Base-by-base conservation (phyloP, 2,113 vertebrate genomes). In the Antennarius striatus region DNA sequence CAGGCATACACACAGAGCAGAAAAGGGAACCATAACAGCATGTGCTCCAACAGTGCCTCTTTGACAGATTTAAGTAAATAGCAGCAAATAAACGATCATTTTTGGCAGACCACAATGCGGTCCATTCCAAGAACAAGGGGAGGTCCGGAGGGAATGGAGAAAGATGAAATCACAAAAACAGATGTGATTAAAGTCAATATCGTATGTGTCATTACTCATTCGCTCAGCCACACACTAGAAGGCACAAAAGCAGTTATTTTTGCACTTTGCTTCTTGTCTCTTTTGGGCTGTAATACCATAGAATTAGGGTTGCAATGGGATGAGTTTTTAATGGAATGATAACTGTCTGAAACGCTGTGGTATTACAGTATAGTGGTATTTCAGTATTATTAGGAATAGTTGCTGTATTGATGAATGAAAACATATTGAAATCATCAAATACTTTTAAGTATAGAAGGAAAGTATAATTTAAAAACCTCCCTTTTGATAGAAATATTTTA, bases 161-260 rank as follows among this genome's bases (percentile, higher is more conserved):
- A 66, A 79, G 83, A 89, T 86, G 84, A 90, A 90, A 92, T 90
- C 87, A 89, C 82, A 88, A 83, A 86, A 90, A 89, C 90, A 90
- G 88, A 89, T 92, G 89, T 91, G 84, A 90, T 88, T 90, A 84
- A 90, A 91, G 89, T 91, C 87, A 89, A 83, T 88, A 91, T 90
- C 80, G 85, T 86, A 88, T 88, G 84, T 83, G 78, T 82, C 86
- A 85, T 90, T 89, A 88, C 68, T 90, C 84, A 87, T 86, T 83
- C 71, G 75, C 71, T 73, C 39, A 56, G 68, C 60, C 47, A 28
- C 22, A 56, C 36, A 69, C 54, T 76, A 77, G 69, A 71, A 63
- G 54, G 63, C 63, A 68, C 72, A 61, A 58, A 68, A 57, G 56
- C 57, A 47, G 22, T 46, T 50, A 62, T 68, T 30, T 56, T 69